Conservation (phyloP, 2,888 invertebrate species). For the Lepidocyrtoides sp. region DNA sequence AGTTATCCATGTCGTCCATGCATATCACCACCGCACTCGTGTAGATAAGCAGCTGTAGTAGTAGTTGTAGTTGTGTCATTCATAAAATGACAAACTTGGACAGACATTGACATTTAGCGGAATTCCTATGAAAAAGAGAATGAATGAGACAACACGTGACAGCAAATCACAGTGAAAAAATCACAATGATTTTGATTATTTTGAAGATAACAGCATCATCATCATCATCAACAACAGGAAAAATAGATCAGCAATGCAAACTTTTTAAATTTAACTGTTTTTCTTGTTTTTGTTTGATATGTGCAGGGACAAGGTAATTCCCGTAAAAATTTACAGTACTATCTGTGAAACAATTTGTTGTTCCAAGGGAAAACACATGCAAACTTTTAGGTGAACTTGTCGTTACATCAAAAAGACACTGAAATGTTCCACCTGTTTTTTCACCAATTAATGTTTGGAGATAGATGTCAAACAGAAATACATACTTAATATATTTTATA, state of each 20-base stretch:
- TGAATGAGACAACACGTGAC: background rate
- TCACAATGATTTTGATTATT: no score
- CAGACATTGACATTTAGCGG: slow-evolving; percentile 30
- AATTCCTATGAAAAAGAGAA: background rate
- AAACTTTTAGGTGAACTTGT: no score
- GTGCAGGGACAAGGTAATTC: slow-evolving; percentile 16
- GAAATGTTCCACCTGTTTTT: no score
- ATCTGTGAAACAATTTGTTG: no score
- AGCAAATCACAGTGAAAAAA: background rate
- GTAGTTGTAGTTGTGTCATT: background rate
- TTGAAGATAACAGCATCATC: no score
- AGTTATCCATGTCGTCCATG: background rate
- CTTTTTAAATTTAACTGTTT: background rate
- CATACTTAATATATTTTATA: no score
- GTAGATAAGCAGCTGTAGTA: background rate
- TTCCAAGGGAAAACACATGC: no score
- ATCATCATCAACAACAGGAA: background rate
- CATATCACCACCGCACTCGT: background rate
- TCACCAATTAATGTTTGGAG: no score
- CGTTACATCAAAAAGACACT: no score
- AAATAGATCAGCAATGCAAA: background rate
- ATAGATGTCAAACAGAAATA: no score
- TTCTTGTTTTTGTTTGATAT: no score
- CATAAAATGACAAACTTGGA: background rate
- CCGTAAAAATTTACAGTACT: background rate